phyloP scores from a whole-genome alignment of 2,113 vertebrate genomes.

The Chlorodrepanis virens region DNA sequence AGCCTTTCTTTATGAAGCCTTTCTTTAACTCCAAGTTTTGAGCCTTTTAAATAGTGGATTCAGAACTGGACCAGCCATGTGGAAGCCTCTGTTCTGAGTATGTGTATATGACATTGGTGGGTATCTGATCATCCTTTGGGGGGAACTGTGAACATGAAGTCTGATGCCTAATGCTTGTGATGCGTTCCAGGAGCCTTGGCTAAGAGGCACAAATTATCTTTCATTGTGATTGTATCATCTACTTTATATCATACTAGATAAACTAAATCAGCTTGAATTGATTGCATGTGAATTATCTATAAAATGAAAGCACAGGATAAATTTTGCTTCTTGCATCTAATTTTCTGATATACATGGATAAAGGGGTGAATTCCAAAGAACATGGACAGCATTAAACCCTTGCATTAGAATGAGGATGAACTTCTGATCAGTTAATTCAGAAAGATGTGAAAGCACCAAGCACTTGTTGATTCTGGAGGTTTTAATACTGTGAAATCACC shows the following conservation, averaged over 20 bases:
- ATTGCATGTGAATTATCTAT: background rate
- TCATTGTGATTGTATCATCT: background rate
- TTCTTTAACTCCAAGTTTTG: background rate
- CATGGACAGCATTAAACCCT: background rate
- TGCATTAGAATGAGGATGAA: background rate
- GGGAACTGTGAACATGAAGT: background rate
- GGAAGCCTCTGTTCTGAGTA: background rate
- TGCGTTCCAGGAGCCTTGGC: background rate
- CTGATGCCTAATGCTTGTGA: background rate
- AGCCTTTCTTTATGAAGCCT: background rate
- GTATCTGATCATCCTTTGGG: background rate
- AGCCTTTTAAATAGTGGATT: background rate
- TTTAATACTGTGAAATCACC: background rate
- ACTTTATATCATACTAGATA: background rate
- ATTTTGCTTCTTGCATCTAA: background rate
- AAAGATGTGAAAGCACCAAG: background rate
- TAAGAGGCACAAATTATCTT: background rate
- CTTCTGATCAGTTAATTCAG: background rate
- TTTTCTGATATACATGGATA: background rate
- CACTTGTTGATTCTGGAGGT: background rate
- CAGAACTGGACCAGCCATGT: background rate
- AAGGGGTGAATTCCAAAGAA: background rate
- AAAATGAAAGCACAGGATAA: background rate
- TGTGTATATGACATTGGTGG: background rate
- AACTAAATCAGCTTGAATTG: background rate